These are phyloP conservation scores for Mareca penelope DNA, from an alignment of 2,797 vertebrate genomes.

Conservation along the genomic window DNA sequence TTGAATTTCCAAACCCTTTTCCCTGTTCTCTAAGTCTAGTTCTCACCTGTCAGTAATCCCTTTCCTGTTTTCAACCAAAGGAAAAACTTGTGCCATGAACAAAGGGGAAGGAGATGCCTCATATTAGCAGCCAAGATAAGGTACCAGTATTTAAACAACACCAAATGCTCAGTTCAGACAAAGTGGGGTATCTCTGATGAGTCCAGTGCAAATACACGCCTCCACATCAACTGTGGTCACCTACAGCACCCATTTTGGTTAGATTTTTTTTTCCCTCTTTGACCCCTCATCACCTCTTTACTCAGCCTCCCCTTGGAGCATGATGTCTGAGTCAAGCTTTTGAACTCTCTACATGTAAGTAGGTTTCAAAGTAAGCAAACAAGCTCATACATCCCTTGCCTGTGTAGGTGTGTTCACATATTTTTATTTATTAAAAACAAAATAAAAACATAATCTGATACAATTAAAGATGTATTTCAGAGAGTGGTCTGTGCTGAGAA, in stretches of 20 bases:
- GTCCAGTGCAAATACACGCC: background rate
- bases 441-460: constrained; percentile 56
- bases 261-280: background rate
- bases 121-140: constrained; percentile 43
- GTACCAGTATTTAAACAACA: constrained; percentile 29
- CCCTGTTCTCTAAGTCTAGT: background rate
- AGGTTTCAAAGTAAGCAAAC: constrained; percentile 65
- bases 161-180: constrained; percentile 31
- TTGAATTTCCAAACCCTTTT: background rate
- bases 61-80: constrained; percentile 27
- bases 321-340: constrained; percentile 61
- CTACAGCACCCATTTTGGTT: constrained; percentile 1
- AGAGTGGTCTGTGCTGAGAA: constrained; percentile 33
- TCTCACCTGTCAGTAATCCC: background rate
- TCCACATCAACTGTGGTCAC: constrained; percentile 16
- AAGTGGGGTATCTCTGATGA: constrained; percentile 25
- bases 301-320: constrained; percentile 22
- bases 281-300: constrained; percentile 49
- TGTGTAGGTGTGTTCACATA: constrained; percentile 56
- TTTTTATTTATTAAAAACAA: constrained; percentile 64
- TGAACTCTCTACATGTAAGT: constrained; percentile 24
- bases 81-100: constrained; percentile 32
- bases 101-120: constrained; percentile 29
- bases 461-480: constrained; percentile 41
- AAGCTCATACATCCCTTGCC: constrained; percentile 37